A percentile compares a stretch with the other conserved stretches of the same genome.
Evolutionary conservation across 2,888 invertebrate species (phyloP).

Genomic region (Dichetophora obliterata): DNA sequence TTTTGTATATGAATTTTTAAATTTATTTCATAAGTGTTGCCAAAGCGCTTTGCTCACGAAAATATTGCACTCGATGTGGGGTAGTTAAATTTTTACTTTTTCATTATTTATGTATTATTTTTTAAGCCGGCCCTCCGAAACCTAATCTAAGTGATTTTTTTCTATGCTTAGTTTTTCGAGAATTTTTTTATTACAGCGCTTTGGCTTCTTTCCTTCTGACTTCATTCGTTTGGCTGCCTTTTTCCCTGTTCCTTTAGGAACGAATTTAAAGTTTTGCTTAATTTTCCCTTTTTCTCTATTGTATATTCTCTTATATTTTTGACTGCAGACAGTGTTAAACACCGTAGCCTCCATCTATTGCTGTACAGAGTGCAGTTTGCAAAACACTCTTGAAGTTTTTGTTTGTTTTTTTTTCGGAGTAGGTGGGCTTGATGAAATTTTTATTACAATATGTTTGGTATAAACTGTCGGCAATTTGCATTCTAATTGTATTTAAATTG

Average conservation of each 20-base stretch:
- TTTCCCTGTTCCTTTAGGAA: not conserved
- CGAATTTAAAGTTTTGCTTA: not conserved
- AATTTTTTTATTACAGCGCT: too few relatives aligned
- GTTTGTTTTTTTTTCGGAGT: not conserved
- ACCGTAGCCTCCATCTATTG: too few relatives aligned
- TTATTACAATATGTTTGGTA: constrained; percentile 43
- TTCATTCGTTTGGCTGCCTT: not conserved
- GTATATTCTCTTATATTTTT: not conserved
- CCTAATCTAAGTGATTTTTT: not conserved
- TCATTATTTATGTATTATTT: not conserved
- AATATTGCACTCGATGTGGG: not conserved
- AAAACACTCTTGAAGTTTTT: not conserved
- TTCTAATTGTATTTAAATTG: constrained; percentile 64
- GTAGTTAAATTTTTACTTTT: not conserved
- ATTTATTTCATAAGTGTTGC: constrained; percentile 8
- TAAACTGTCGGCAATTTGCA: constrained; percentile 58
- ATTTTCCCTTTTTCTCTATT: not conserved
- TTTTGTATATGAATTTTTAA: constrained; percentile 14
- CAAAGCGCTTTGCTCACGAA: not conserved
- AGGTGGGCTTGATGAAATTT: constrained; percentile 1
- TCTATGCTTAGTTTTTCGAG: not conserved
- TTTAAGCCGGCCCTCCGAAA: not conserved
- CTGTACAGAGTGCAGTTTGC: not conserved
- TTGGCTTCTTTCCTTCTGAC: not conserved
- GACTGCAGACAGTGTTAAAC: not conserved